Percentiles rank a stretch among this genome's conserved stretches.
Conservation (phyloP, 1,140 invertebrate species). For the Pseudomyrmex flavicornis region DNA sequence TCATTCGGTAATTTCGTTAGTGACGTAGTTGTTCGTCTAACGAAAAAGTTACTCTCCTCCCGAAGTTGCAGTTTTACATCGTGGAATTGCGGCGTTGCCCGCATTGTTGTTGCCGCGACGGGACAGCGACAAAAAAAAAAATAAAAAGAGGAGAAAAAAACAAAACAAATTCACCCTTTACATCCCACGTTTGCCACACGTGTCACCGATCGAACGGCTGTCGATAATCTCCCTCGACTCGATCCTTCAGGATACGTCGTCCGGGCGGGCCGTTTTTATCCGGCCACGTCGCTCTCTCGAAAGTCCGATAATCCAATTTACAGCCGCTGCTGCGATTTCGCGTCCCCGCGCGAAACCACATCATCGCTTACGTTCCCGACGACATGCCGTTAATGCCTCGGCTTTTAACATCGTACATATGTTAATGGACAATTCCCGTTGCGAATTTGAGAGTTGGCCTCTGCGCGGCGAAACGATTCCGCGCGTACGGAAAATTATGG, state of each 20-base stretch:
- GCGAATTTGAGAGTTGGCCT: conserved; percentile 12
- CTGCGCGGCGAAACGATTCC: too few species aligned
- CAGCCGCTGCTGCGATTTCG: conserved; percentile 40
- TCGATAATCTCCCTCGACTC: conserved; percentile 61
- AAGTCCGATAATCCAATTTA: conserved; percentile 60
- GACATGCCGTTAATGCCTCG: conserved; percentile 36
- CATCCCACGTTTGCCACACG: conserved; percentile 47
- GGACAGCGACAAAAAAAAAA: too few species aligned
- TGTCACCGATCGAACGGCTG: conserved; percentile 54
- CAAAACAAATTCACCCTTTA: conserved; percentile 29
- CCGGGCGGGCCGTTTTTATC: conserved; percentile 30
- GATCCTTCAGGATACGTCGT: conserved; percentile 28
- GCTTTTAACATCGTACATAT: conserved; percentile 39
- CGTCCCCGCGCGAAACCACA: conserved; percentile 30
- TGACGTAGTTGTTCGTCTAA: conserved; percentile 31
- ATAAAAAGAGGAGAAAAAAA: not conserved
- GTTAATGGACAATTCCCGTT: conserved; percentile 51
- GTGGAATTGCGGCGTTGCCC: conserved; percentile 40
- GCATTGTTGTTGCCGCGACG: conserved; percentile 23
- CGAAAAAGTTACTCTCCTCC: conserved; percentile 36
- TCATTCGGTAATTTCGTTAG: conserved; percentile 53
- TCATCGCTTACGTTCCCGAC: conserved; percentile 26
- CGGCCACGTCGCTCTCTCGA: conserved; percentile 6
- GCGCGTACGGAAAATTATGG: not conserved
- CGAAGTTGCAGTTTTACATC: conserved; percentile 42